Evolutionary conservation across 1,140 invertebrate genomes (phyloP).

Genomic region (Leguminivora glycinivorella): DNA sequence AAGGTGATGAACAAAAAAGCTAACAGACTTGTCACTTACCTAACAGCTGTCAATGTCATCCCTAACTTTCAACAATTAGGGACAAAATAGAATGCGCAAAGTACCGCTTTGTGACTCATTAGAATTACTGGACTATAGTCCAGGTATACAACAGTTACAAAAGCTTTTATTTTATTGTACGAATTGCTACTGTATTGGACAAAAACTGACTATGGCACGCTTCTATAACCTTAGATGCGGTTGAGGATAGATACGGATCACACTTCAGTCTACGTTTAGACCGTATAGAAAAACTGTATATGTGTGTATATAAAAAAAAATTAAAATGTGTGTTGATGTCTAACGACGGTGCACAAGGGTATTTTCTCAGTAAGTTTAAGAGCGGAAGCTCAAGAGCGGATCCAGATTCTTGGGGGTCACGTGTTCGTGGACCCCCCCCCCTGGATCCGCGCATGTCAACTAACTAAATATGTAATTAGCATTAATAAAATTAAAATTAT

Average conservation of each 20-base stretch:
- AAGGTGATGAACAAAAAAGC: neutral
- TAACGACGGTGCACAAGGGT: too few relatives aligned
- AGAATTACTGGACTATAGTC: slow-evolving; percentile 29
- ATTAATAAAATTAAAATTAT: too few relatives aligned
- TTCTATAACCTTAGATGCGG: slow-evolving; percentile 36
- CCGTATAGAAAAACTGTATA: neutral
- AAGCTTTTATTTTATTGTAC: slow-evolving; percentile 35
- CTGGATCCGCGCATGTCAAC: too few relatives aligned
- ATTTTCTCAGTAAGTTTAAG: too few relatives aligned
- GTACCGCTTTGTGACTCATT: slow-evolving; percentile 42
- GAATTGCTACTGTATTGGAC: slow-evolving; percentile 52
- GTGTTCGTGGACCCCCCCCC: too few relatives aligned
- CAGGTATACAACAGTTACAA: slow-evolving; percentile 34
- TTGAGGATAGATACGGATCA: neutral
- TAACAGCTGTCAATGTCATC: neutral
- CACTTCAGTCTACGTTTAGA: neutral
- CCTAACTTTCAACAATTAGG: slow-evolving; percentile 19
- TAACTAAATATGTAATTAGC: too few relatives aligned
- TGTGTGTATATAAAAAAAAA: too few relatives aligned
- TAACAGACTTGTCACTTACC: neutral
- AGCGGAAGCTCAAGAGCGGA: too few relatives aligned
- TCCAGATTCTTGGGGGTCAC: too few relatives aligned
- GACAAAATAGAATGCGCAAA: slow-evolving; percentile 36
- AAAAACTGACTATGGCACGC: slow-evolving; percentile 44
- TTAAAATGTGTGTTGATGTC: too few relatives aligned